Base-by-base conservation (phyloP, 2,113 vertebrate species). In the Oryzias celebensis region DNA sequence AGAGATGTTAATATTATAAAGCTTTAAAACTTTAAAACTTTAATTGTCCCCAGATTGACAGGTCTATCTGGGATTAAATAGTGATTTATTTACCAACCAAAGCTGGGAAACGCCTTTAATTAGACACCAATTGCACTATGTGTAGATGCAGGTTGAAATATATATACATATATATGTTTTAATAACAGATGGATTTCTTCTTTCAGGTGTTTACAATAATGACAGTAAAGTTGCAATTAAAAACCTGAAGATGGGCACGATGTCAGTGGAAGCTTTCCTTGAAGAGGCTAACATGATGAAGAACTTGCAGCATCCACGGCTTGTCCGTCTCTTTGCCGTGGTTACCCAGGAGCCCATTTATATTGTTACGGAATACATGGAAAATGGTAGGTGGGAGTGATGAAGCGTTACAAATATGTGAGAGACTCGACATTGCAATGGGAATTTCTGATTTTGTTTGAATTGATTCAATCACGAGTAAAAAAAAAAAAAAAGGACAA, bases 201-300 rank as follows among this genome's bases (percentile, higher is more conserved):
- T 78, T 64, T 36, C 86, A 98, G 97, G 96, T 1, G 67, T 90
- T 75, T 96, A 97, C 87, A 98, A 96, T 0, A 93, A 95, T 22
- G 92, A 95, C 77, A 94, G 94, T 1, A 94, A 89, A 75, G 97
- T 99, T 68, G 97, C 97, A 0, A 93, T 99, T 75, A 99, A 99
- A 82, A 95, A 89, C 73, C 91, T 99, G 69, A 99, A 99, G 82
- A 88, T 93, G 0, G 97, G 97, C 50, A 97, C 94, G 22, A 99
- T 99, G 97, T 95, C 96, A 0, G 92, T 97, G 24, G 87, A 92
- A 0, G 97, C 95, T 45, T 99, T 99, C 91, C 86, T 99, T 81
- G 95, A 93, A 0, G 97, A 99, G 70, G 97, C 97, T 75, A 98
- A 99, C 90, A 93, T 98, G 76, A 99, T 99, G 97, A 99, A 99